These are phyloP conservation scores for Adelphocoris suturalis DNA, from an alignment of 2,888 invertebrate genomes.

Conservation along the genomic window DNA sequence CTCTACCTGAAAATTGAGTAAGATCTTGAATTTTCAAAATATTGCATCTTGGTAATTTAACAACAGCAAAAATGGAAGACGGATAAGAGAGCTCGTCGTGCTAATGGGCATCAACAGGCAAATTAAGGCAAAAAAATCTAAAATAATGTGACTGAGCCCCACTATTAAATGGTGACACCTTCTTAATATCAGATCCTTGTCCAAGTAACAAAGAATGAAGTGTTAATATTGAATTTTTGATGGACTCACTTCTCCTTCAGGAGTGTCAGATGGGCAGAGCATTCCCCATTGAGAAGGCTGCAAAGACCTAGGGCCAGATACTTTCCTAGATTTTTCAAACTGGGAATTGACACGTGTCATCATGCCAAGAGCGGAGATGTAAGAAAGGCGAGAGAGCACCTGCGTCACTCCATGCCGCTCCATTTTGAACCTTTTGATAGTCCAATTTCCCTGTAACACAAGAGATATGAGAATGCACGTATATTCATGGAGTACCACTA, in stretches of 20 bases:
- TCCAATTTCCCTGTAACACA: constrained; percentile 93
- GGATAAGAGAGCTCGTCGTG: too few relatives aligned
- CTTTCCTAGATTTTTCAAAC: constrained; percentile 99
- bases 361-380: constrained; percentile 98
- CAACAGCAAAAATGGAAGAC: too few relatives aligned
- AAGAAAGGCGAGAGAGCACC: constrained; percentile 95
- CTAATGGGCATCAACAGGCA: too few relatives aligned
- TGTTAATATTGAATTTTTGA: neutral
- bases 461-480: too few relatives aligned
- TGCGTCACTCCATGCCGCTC: constrained; percentile 98
- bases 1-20: too few relatives aligned
- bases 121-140: too few relatives aligned
- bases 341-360: constrained; percentile 99
- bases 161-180: too few relatives aligned
- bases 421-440: constrained; percentile 99
- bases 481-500: too few relatives aligned
- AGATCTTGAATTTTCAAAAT: too few relatives aligned
- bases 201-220: neutral
- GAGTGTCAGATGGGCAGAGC: constrained; percentile 99
- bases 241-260: constrained; percentile 93
- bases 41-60: too few relatives aligned
- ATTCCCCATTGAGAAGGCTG: constrained; percentile 99
- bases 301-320: constrained; percentile 96
- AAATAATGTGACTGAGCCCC: too few relatives aligned
- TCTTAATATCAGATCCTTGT: too few relatives aligned